Base-by-base conservation (phyloP, 2,888 invertebrate genomes). In the Leucophora obtusa region DNA sequence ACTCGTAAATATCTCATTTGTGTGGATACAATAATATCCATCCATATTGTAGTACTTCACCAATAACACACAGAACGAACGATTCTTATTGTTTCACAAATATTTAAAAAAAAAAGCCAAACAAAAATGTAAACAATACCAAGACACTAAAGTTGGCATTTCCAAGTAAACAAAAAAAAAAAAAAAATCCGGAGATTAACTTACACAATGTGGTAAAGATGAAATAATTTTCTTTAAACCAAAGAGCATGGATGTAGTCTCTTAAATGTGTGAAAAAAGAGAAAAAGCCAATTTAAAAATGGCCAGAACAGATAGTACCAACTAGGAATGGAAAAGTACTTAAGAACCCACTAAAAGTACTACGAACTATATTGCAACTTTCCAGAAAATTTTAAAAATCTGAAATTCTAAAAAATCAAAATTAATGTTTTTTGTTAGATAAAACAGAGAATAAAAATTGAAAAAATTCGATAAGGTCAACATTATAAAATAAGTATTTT, bases 81-180 rank as follows among this genome's bases (percentile, higher is more conserved):
- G 60, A 63, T 53, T 68, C 43, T 59, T 43, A 51, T 77, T 71
- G 66, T 78, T 72, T 38, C 33, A 54, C 50, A 54, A 60, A 33
- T 28, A 15, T 6, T 33, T 24, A 66, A 21, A 65, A 53, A 10
- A 33, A 17, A 21, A 33, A 17, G 15, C 1, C 18, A 54, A 35
- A 28, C 4, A 63, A 56, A 43, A 14, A 60, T 58, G 47, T 65
- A 69, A 65, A 77, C 59, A 77, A 56, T 59, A 59, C 59, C 65
- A 71, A 72, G 60, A 47, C 71, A 54, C 18, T 60, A 50, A 68
- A 56, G 60, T 68, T 78, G 47, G 54, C 60, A 62, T 60, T 77
- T 72, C 71, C 77, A 78, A 78, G 77, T 72, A 72, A 72, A 78
- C 77, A 78, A 60, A 7, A 47, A 78, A n/a, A n/a, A n/a, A 54